These are phyloP conservation scores for Anolis apletophallus DNA, from an alignment of 2,797 vertebrate genomes.

Conservation along the genomic window DNA sequence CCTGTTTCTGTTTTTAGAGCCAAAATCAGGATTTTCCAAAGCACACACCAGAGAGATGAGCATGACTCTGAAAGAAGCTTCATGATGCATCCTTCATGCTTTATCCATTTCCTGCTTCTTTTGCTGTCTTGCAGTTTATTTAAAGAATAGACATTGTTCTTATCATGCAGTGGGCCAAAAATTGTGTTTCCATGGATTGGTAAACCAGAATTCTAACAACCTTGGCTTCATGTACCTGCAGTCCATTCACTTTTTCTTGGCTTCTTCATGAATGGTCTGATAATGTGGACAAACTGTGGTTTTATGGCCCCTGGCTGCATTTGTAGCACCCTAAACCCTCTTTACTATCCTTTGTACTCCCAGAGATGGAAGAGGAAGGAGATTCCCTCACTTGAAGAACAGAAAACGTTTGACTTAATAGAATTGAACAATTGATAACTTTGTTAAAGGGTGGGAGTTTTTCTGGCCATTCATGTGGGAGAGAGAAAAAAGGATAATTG, in stretches of 20 bases:
- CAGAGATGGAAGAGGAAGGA: too few species aligned
- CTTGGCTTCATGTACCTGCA: neutral
- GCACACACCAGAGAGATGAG: constrained; percentile 23
- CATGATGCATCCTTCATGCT: neutral
- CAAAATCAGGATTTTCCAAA: neutral
- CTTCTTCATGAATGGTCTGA: neutral
- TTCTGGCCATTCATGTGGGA: too few species aligned
- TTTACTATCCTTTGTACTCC: too few species aligned
- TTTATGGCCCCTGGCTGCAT: too few species aligned
- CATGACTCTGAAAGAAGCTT: rapidly evolving
- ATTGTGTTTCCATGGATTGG: neutral
- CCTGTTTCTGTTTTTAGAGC: constrained; percentile 34
- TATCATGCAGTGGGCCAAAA: neutral
- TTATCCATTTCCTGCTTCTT: neutral
- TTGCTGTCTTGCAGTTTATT: neutral
- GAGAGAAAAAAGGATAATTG: too few species aligned
- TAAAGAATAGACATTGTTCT: constrained; percentile 45
- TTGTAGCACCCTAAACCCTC: too few species aligned
- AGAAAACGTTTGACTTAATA: too few species aligned
- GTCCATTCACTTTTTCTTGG: neutral
- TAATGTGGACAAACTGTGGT: too few species aligned
- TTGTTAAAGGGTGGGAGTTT: too few species aligned
- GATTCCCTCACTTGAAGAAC: too few species aligned
- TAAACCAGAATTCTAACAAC: neutral
- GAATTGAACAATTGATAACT: too few species aligned